A percentile compares a stretch with the other conserved stretches of the same genome.
Evolutionary conservation across 2,888 invertebrate species (phyloP).

Genomic region (Trichacis sp.): DNA sequence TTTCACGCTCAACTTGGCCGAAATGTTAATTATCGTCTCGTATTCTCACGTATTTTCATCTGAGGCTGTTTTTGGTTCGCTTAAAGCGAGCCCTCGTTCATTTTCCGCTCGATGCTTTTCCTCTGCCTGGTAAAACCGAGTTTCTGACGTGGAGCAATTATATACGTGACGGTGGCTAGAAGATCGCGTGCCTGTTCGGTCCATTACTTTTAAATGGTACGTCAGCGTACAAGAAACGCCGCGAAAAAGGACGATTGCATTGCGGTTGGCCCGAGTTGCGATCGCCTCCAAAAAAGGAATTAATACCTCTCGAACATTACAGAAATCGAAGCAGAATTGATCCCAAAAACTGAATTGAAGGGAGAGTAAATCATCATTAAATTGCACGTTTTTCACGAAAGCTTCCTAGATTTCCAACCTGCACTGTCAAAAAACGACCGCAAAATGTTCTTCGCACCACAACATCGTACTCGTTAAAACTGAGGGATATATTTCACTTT

Average conservation of each 20-base stretch:
- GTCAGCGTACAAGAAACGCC: background rate
- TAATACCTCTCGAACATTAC: too few species aligned
- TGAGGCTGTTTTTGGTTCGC: background rate
- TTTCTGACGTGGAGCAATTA: slow-evolving; percentile 18
- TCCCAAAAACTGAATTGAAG: too few species aligned
- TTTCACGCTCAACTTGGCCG: background rate
- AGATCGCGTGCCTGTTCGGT: slow-evolving; percentile 14
- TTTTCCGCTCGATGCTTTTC: slow-evolving; percentile 13
- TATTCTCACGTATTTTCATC: slow-evolving; percentile 13
- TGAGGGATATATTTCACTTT: too few species aligned
- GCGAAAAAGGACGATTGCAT: background rate
- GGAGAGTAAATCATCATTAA: too few species aligned
- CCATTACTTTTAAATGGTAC: slow-evolving; percentile 19
- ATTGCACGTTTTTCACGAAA: too few species aligned
- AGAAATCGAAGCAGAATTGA: too few species aligned
- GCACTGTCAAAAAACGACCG: too few species aligned
- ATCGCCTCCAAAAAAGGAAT: too few species aligned
- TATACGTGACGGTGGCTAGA: slow-evolving; percentile 12
- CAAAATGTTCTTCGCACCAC: too few species aligned
- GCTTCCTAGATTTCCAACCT: too few species aligned
- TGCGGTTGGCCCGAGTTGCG: too few species aligned
- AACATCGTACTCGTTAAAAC: too few species aligned
- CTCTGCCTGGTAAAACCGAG: slow-evolving; percentile 7
- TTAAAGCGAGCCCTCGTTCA: slow-evolving; percentile 6
- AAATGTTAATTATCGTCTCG: slow-evolving; percentile 8